phyloP scores from a whole-genome alignment of 2,113 vertebrate genomes.

The Nibea albiflora region DNA sequence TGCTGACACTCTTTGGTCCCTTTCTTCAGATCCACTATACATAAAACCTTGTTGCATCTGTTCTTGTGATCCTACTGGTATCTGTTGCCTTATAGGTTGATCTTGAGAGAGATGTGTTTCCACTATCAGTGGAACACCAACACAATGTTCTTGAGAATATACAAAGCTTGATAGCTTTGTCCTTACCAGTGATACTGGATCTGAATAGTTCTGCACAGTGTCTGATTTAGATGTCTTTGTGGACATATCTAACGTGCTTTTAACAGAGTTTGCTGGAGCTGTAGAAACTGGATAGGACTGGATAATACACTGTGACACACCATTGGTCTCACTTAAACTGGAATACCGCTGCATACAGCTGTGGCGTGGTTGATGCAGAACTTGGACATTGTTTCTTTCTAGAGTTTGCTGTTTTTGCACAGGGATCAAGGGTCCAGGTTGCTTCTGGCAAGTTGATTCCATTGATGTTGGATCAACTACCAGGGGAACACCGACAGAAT shows the following conservation, averaged over 20 bases:
- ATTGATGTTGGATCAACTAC: constrained; percentile 56
- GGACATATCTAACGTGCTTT: constrained; percentile 77
- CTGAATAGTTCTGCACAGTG: constrained; percentile 22
- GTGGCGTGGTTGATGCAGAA: constrained; percentile 26
- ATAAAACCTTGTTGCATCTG: constrained; percentile 28
- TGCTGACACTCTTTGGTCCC: constrained; percentile 50
- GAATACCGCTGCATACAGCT: not conserved
- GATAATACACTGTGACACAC: constrained; percentile 20
- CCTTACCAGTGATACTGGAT: constrained; percentile 73
- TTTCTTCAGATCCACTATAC: constrained; percentile 2
- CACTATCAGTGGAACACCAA: constrained; percentile 75
- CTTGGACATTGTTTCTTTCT: constrained; percentile 1
- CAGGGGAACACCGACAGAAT: constrained; percentile 64
- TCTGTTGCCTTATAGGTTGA: constrained; percentile 51
- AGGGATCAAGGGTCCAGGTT: constrained; percentile 9
- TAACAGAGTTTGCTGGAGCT: constrained; percentile 73
- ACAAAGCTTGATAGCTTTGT: constrained; percentile 46
- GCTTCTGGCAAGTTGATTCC: constrained; percentile 24
- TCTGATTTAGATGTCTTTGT: constrained; percentile 48
- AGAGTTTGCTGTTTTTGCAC: constrained; percentile 23
- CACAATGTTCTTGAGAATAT: constrained; percentile 54
- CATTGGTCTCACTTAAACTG: constrained; percentile 5
- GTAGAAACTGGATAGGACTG: constrained; percentile 37
- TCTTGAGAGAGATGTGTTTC: constrained; percentile 39
- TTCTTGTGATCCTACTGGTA: constrained; percentile 1